Evolutionary conservation across 2,888 invertebrate genomes (phyloP).

Genomic region (Drosophila formosana): DNA sequence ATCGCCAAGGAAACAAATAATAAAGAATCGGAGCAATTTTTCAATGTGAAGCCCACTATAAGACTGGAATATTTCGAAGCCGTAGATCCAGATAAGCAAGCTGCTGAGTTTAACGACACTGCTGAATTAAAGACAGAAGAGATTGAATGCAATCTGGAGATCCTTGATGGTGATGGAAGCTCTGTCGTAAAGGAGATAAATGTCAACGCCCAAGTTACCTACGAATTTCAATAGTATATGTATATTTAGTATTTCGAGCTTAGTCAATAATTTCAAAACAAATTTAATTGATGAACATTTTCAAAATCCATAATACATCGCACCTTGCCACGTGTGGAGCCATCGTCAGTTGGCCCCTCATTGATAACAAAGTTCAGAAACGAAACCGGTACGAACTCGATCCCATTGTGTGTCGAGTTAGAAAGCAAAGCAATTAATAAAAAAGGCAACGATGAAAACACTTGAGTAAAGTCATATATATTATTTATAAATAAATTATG

Average conservation of each 20-base stretch:
- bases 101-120: neutral
- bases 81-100: conserved; percentile 23
- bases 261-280: conserved; percentile 1
- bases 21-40: neutral
- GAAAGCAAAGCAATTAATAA: conserved; percentile 41
- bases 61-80: conserved; percentile 55
- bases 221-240: conserved; percentile 44
- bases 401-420: conserved; percentile 3
- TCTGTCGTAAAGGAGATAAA: conserved; percentile 65
- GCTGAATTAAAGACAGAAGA: conserved; percentile 50
- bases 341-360: conserved; percentile 17
- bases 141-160: conserved; percentile 73
- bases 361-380: conserved; percentile 48
- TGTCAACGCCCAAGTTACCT: conserved; percentile 74
- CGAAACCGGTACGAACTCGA: conserved; percentile 45
- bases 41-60: conserved; percentile 19
- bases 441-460: conserved; percentile 33
- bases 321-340: conserved; percentile 19
- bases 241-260: neutral
- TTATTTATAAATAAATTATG: conserved; percentile 51
- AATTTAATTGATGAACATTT: conserved; percentile 38
- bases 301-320: conserved; percentile 30
- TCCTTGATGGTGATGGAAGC: conserved; percentile 68
- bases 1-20: neutral
- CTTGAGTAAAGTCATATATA: conserved; percentile 30